Percentiles rank a stretch among this genome's conserved stretches.
phyloP scores from a whole-genome alignment of 1,140 invertebrate genomes.

The Laodelphax striatellus region DNA sequence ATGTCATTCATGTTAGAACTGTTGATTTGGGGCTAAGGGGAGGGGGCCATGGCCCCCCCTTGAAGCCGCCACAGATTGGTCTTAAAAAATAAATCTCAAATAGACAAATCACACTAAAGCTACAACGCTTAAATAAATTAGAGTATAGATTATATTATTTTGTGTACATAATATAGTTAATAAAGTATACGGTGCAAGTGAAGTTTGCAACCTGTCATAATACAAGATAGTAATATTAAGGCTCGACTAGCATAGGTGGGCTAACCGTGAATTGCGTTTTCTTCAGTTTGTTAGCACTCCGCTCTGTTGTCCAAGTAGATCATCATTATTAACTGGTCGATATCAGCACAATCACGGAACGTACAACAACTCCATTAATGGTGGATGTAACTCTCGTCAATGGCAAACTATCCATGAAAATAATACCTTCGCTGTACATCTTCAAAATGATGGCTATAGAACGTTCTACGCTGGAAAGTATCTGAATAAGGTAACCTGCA shows the following conservation, averaged over 20 bases:
- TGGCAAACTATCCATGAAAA: slow-evolving; percentile 56
- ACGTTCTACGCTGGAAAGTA: slow-evolving; percentile 84
- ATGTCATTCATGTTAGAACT: no score
- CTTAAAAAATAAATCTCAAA: no score
- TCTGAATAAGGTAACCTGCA: slow-evolving; percentile 53
- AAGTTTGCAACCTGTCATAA: no score
- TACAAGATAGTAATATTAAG: no score
- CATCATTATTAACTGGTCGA: slow-evolving; percentile 70
- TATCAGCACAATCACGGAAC: slow-evolving; percentile 76
- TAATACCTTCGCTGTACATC: slow-evolving; percentile 49
- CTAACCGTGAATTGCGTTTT: neutral
- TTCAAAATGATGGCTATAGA: slow-evolving; percentile 51
- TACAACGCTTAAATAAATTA: no score
- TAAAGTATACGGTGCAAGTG: slow-evolving; percentile 9
- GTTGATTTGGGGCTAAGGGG: no score
- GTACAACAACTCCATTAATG: slow-evolving; percentile 61
- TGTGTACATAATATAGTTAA: no score
- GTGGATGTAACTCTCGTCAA: slow-evolving; percentile 54
- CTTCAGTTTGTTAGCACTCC: slow-evolving; percentile 63
- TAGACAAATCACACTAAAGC: no score
- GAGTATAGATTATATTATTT: no score
- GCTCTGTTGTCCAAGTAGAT: slow-evolving; percentile 80
- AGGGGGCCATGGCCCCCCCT: no score
- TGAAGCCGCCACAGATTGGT: no score
- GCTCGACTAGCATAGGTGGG: no score